A percentile compares a stretch with the other conserved stretches of the same genome.
These are phyloP conservation scores for Chiloscyllium plagiosum DNA, from an alignment of 2,113 vertebrate species.

Conservation along the genomic window DNA sequence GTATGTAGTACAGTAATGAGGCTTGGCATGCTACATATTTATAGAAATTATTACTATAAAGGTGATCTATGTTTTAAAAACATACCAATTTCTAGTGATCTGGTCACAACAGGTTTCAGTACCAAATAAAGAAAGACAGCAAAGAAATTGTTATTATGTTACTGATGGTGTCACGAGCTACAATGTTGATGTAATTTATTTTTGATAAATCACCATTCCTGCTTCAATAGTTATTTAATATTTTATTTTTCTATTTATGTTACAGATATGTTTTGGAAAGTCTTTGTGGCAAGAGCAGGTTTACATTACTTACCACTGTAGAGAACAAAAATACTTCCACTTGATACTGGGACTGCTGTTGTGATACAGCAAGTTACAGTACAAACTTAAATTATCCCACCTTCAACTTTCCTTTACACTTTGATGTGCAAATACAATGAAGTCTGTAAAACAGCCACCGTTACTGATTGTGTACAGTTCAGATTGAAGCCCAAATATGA, in stretches of 20 bases:
- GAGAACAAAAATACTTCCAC: not conserved
- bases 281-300: not conserved
- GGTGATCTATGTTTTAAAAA: not conserved
- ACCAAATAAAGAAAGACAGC: not conserved
- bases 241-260: conserved; percentile 9
- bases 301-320: conserved; percentile 4
- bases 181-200: not conserved
- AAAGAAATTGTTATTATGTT: not conserved
- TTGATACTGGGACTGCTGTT: not conserved
- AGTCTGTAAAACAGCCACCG: not conserved
- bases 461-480: not conserved
- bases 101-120: not conserved
- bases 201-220: not conserved
- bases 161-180: not conserved
- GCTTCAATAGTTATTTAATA: conserved; percentile 8
- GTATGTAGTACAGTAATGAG: not conserved
- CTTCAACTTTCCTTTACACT: not conserved
- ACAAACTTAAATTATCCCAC: not conserved
- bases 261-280: conserved; percentile 14
- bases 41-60: not conserved
- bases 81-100: not conserved
- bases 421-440: not conserved
- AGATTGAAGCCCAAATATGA: not conserved
- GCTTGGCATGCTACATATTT: not conserved
- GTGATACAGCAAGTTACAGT: not conserved